Evolutionary conservation across 2,797 vertebrate species (phyloP), one percentile per base, ranked within the genome.

Genomic region (Chelon labrosus): DNA sequence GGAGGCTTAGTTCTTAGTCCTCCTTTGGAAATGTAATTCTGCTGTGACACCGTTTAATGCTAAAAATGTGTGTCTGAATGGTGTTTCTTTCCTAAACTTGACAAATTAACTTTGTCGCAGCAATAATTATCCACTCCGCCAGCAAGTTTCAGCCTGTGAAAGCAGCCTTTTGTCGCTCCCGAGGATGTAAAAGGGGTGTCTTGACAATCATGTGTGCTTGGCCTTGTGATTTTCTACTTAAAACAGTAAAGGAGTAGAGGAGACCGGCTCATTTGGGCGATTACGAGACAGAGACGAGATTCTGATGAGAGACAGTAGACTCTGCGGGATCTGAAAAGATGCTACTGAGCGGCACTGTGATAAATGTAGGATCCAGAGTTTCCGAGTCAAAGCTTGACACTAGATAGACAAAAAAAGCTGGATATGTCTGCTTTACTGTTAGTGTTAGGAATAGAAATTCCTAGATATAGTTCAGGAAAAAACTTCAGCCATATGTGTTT

Each of bases 1-100:
- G 11, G 56, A 50, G 56, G 70, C 81, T 76, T 55, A 76, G 75
- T 10, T 4, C 35, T 65, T 79, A 59, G 25, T 27, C 25, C 25
- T 35, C 7, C 7, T 35, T 55, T 60, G 13, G 65, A 46, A 64
- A 75, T 58, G 12, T 22, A 54, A 71, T 69, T 79, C 25, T 35
- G 6, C 47, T 56, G 56, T 58, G 20, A 65, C 73, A 27, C 51
- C 13, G 31, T 65, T 80, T 46, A 62, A 31, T 61, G 49, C 39
- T 22, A 22, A 46, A 19, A 58, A 38, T 8, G 3, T 35, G 25
- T 59, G 60, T 72, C 12, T 60, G 8, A 44, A 65, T 56, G 42
- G 22, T 35, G 77, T 75, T 57, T 31, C n/a, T 65, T 73, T 60
- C 25, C 20, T 57, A 25, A 51, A 58, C 35, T 14, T 5, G 0